These are phyloP conservation scores for Phengaris alcon DNA, from an alignment of 2,888 invertebrate genomes.

Conservation along the genomic window DNA sequence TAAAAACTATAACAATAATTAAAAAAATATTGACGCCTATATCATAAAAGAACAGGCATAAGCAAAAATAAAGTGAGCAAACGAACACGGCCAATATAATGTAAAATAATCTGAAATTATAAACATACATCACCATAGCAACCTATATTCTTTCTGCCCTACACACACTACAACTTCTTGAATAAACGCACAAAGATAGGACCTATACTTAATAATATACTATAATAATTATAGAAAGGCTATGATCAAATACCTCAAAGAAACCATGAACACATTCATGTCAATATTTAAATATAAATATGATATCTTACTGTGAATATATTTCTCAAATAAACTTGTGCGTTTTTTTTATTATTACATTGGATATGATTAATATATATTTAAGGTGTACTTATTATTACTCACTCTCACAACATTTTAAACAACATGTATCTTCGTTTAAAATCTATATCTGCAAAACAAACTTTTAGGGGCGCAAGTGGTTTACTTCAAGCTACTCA, in stretches of 20 bases:
- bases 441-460: not conserved
- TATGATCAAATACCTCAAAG: not conserved
- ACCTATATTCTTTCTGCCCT: too few relatives aligned
- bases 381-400: not conserved
- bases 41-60: not conserved
- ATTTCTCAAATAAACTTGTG: conserved; percentile 13
- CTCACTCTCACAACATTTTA: not conserved
- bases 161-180: too few relatives aligned
- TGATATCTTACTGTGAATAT: not conserved
- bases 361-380: not conserved
- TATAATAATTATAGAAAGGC: not conserved
- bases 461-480: not conserved
- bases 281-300: conserved; percentile 10
- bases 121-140: too few relatives aligned
- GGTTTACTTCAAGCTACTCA: not conserved
- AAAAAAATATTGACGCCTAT: not conserved
- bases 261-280: conserved; percentile 19
- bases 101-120: not conserved
- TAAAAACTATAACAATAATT: not conserved
- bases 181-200: not conserved
- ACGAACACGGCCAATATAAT: not conserved
- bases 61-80: not conserved
- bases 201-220: not conserved
- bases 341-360: not conserved
- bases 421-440: not conserved